Base-by-base conservation (phyloP, 1,140 invertebrate genomes). In the Steinernema feltiae region DNA sequence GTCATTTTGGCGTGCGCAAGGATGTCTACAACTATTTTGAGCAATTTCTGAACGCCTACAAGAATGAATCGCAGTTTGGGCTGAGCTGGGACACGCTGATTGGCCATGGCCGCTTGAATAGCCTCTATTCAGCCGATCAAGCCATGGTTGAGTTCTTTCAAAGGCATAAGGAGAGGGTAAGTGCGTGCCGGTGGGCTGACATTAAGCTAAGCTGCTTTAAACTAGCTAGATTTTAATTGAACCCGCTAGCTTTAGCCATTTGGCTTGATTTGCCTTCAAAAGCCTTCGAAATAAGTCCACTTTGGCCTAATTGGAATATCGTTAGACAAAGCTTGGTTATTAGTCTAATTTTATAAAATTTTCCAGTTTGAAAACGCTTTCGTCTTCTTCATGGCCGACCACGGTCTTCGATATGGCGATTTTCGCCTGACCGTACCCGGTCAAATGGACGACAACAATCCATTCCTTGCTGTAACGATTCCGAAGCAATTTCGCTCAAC, bases 301-400 rank as follows among this genome's bases (percentile, higher is more conserved):
- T n/a, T n/a, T n/a, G n/a, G n/a, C n/a, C n/a, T n/a, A n/a, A n/a
- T n/a, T n/a, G n/a, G n/a, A n/a, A n/a, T n/a, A n/a, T n/a, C n/a
- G n/a, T n/a, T n/a, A n/a, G n/a, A n/a, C n/a, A n/a, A 41, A 18
- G 35, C 35, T 18, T 41, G 7, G 30, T 21, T 53, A 15, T 12
- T 21, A 72, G 21, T 72, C n/a, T 0, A 72, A 27, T 72, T 53
- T 72, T 32, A 21, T 29, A 18, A n/a, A n/a, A 17, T 72, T 72
- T 72, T 72, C 0, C 30, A 32, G 21, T 30, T 72, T 72, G 69
- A 35, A 73, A 72, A 69, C 29, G n/a, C 24, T 30, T 27, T 30
- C 35, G 35, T 41, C 7, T 41, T 41, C 35, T 41, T 41, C 18
- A 7, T 41, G 35, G 35, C 7, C 7, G 35, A 41, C 35, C 35